Conservation (phyloP, 2,797 vertebrate genomes). For the Hozukius guyotensis region DNA sequence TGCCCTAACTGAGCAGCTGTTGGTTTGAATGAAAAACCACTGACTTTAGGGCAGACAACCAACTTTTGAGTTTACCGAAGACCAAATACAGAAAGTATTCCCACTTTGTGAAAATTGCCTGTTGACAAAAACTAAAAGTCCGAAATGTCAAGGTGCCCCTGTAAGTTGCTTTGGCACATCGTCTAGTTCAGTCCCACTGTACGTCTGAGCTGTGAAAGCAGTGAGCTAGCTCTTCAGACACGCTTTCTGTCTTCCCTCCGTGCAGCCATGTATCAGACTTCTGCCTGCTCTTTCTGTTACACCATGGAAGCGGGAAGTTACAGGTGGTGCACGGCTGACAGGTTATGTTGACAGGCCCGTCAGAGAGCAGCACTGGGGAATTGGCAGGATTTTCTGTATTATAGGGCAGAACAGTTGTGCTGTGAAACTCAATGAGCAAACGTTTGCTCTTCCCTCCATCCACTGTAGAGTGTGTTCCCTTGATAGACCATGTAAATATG, state of each 20-base stretch:
- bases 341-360: conserved; percentile 34
- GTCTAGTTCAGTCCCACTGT: neutral
- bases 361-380: conserved; percentile 33
- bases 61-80: neutral
- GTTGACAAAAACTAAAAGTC: neutral
- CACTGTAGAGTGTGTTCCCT: neutral
- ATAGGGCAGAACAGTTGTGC: conserved; percentile 33
- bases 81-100: neutral
- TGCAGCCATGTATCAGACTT: conserved; percentile 9
- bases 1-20: neutral
- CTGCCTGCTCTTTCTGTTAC: neutral
- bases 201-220: neutral
- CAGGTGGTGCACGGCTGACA: neutral
- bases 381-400: conserved; percentile 36
- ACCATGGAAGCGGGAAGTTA: neutral
- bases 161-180: neutral
- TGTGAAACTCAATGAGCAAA: conserved; percentile 43
- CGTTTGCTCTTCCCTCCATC: conserved; percentile 5
- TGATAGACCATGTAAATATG: neutral
- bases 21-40: neutral
- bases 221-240: neutral
- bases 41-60: neutral
- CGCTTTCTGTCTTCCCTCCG: neutral
- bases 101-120: neutral
- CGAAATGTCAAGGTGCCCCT: neutral